Percentiles rank a stretch among this genome's conserved stretches.
Evolutionary conservation across 2,888 invertebrate species (phyloP).

Genomic region (Halocaridina rubra): DNA sequence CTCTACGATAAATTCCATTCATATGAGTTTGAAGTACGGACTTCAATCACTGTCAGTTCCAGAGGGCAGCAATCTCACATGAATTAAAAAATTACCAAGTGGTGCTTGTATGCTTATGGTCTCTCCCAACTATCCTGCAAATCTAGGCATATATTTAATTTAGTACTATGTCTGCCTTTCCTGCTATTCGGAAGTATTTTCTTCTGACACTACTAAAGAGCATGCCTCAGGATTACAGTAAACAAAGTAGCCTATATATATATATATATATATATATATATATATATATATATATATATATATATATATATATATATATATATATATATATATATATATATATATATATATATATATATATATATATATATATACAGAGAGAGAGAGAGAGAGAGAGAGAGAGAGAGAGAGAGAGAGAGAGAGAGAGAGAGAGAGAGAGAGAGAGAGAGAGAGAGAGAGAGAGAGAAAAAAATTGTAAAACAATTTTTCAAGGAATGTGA

Average conservation of each 20-base stretch:
- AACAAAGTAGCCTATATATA: neutral
- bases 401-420: constrained; percentile 2
- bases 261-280: neutral
- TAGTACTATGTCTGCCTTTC: no score
- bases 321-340: neutral
- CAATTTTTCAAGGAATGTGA: no score
- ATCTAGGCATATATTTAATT: neutral
- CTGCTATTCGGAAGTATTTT: no score
- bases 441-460: constrained; percentile 26
- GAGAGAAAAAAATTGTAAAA: no score
- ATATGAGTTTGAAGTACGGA: no score
- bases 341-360: neutral
- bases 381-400: neutral
- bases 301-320: neutral
- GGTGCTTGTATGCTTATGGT: neutral
- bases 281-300: constrained; percentile 3
- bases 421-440: constrained; percentile 38
- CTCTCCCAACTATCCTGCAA: neutral
- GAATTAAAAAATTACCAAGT: no score
- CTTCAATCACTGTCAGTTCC: no score
- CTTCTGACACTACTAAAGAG: no score
- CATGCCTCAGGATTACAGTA: neutral
- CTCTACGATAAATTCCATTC: no score
- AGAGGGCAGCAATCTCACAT: no score
- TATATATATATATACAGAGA: neutral